Evolutionary conservation across 2,797 vertebrate species (phyloP), one percentile per base, ranked within the genome.

Genomic region (Ambastaia sidthimunki): DNA sequence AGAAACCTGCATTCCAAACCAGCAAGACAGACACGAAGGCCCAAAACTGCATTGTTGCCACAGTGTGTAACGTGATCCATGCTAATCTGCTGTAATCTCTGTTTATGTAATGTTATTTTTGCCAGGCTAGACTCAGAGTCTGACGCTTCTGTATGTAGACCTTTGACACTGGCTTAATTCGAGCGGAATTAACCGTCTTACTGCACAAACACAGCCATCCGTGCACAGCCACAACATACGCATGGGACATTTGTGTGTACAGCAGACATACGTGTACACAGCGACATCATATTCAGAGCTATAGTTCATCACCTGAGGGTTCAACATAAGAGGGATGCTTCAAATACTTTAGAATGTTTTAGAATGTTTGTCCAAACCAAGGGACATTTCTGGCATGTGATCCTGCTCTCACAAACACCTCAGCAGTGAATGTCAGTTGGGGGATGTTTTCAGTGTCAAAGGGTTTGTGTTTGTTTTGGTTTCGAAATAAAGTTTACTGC

Each of bases 31-130:
- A 63, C 44, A 10, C 21, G 15, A 31, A 75, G 57, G 37, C 65
- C 73, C 19, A 72, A 73, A 76, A 81, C 57, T 83, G 81, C 82
- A 75, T 80, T 82, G 47, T 68, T 62, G 44, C 48, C 83, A 76
- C 66, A 71, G 65, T 67, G 28, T 57, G 85, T 83, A 76, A 75
- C 70, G 37, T 83, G 73, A 87, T 74, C 78, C 62, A 74, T 71
- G 25, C 50, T 89, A 87, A 92, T 90, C 86, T 84, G 74, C 87
- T 74, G 25, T 91, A 88, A 90, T 89, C 87, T 89, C 78, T 92
- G 88, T 90, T 90, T 90, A 91, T 86, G 79, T 87, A 86, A 86
- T 75, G 86, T 81, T 84, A 84, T 85, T 89, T 84, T 73, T 13
- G 52, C 75, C 54, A 68, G 81, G 78, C 81, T 70, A 80, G 2